phyloP scores from a whole-genome alignment of 1,140 invertebrate species.

The Pentalonia nigronervosa region DNA sequence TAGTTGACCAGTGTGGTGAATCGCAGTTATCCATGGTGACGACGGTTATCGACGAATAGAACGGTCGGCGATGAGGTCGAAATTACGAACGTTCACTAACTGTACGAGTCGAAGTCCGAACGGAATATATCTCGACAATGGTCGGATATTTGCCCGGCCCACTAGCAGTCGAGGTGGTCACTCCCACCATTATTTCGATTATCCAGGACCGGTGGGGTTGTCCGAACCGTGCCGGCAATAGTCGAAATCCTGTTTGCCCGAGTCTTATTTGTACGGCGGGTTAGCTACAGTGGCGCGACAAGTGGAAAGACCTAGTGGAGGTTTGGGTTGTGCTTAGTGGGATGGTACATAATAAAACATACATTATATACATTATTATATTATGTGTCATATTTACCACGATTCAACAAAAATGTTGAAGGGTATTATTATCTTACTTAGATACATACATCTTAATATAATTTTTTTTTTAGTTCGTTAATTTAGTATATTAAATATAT shows the following conservation, averaged over 20 bases:
- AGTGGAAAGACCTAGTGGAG: not conserved
- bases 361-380: not conserved
- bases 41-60: not conserved
- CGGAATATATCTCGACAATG: not conserved
- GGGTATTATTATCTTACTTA: not conserved
- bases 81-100: not conserved
- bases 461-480: not conserved
- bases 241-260: not conserved
- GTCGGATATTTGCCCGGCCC: not conserved
- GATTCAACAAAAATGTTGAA: not conserved
- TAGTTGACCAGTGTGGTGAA: not conserved
- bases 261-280: not conserved
- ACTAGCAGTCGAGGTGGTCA: not conserved
- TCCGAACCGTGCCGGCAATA: not conserved
- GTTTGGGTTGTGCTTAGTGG: not conserved
- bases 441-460: not conserved
- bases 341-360: not conserved
- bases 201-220: not conserved
- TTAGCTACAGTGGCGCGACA: not conserved
- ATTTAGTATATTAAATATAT: no score
- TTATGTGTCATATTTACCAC: not conserved
- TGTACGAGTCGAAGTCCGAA: not conserved
- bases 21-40: not conserved
- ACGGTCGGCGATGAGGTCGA: not conserved
- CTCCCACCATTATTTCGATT: not conserved